Conservation (phyloP, 1,140 invertebrate species). For the Orchestia grillus region DNA sequence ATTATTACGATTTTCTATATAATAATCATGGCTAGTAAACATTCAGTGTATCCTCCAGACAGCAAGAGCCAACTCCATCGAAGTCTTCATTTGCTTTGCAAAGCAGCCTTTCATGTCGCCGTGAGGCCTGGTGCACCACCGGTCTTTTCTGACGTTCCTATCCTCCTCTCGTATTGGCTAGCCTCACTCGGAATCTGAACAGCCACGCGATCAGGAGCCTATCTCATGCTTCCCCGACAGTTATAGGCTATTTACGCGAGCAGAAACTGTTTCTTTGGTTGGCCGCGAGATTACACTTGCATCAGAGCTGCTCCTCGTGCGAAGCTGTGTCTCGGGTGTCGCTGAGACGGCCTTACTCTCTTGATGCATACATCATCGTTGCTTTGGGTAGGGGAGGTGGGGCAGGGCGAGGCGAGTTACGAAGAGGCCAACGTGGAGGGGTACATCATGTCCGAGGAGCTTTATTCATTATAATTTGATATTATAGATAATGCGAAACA, state of each 20-base stretch:
- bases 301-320: background rate
- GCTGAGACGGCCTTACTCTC: background rate
- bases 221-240: slow-evolving; percentile 29
- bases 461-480: background rate
- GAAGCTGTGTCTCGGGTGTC: background rate
- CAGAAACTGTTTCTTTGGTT: slow-evolving; percentile 46
- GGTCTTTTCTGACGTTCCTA: background rate
- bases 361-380: background rate
- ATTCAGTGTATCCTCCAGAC: background rate
- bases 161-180: background rate
- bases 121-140: background rate
- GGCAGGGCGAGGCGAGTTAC: background rate
- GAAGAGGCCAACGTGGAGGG: background rate
- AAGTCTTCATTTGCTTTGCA: slow-evolving; percentile 13
- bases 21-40: background rate
- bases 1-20: background rate
- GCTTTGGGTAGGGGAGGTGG: background rate
- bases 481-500: background rate
- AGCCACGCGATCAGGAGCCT: slow-evolving; percentile 16
- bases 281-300: slow-evolving; percentile 40
- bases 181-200: background rate
- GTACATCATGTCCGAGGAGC: background rate
- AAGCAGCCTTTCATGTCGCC: background rate
- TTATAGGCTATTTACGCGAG: slow-evolving; percentile 23
- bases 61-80: background rate